phyloP scores from a whole-genome alignment of 1,140 invertebrate genomes.

The Sycophila sp. region DNA sequence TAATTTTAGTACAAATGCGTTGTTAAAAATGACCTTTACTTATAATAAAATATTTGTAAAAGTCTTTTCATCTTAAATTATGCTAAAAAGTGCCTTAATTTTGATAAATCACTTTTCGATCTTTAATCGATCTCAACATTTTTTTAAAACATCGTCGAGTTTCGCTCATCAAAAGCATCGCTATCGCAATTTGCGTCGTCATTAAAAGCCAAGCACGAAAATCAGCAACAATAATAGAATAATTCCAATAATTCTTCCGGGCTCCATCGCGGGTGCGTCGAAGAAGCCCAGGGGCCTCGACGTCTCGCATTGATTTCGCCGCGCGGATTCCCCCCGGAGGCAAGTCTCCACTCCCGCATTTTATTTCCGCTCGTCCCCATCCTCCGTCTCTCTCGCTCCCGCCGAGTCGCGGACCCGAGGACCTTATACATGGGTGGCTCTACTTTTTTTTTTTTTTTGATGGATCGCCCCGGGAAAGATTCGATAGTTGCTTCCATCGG shows the following conservation, averaged over 20 bases:
- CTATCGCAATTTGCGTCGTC: background rate
- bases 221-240: background rate
- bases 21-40: too few relatives aligned
- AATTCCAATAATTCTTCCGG: background rate
- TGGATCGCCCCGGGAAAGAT: conserved; percentile 23
- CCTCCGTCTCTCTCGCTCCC: conserved; percentile 2
- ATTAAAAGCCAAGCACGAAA: background rate
- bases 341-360: conserved; percentile 6
- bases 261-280: background rate
- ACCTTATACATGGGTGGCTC: background rate
- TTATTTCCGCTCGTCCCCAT: conserved; percentile 18
- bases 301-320: conserved; percentile 19
- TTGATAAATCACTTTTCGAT: too few relatives aligned
- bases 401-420: background rate
- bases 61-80: too few relatives aligned
- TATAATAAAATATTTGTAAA: too few relatives aligned
- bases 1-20: too few relatives aligned
- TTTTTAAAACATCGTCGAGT: too few relatives aligned
- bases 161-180: too few relatives aligned
- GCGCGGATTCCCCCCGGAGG: background rate
- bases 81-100: too few relatives aligned
- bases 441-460: conserved; percentile 5
- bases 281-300: background rate
- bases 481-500: conserved; percentile 17
- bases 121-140: too few relatives aligned